Evolutionary conservation across 30 jellyfish, hydroid and myxozoan species (phyloP).

Genomic region (Chrysaora quinquecirrha): DNA sequence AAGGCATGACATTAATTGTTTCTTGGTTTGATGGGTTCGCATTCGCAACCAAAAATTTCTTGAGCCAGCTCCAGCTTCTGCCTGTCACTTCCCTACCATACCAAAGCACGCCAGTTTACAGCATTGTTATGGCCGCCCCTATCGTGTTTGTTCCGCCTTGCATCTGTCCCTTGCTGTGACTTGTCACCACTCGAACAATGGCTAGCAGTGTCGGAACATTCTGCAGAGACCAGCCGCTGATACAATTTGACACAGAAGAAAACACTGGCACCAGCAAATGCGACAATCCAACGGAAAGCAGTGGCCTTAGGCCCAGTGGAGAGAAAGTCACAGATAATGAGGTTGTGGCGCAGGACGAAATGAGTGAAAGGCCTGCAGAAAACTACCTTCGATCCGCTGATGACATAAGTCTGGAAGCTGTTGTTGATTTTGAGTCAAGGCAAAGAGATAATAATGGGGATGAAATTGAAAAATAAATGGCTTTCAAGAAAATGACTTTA

Average conservation of each 20-base stretch:
- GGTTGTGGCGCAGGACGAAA: background rate
- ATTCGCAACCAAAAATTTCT: background rate
- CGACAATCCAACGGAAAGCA: background rate
- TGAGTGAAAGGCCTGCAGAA: background rate
- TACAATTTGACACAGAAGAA: conserved; percentile 4
- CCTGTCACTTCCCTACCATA: background rate
- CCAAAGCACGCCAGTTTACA: no score
- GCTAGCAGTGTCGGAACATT: background rate
- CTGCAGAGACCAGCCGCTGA: background rate
- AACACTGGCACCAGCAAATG: background rate
- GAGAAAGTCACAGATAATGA: background rate
- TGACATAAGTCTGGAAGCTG: background rate
- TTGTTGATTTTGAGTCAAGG: background rate
- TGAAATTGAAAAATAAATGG: background rate
- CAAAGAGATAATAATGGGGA: background rate
- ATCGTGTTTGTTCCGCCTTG: no score
- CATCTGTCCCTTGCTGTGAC: no score
- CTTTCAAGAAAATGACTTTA: background rate
- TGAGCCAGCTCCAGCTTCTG: no score
- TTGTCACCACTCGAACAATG: no score
- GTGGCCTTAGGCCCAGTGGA: background rate
- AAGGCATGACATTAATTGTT: background rate
- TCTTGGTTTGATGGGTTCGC: background rate
- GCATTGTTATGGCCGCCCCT: no score
- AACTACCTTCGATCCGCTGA: background rate